phyloP scores from a whole-genome alignment of 2,888 invertebrate genomes.

The Orthosia incerta region DNA sequence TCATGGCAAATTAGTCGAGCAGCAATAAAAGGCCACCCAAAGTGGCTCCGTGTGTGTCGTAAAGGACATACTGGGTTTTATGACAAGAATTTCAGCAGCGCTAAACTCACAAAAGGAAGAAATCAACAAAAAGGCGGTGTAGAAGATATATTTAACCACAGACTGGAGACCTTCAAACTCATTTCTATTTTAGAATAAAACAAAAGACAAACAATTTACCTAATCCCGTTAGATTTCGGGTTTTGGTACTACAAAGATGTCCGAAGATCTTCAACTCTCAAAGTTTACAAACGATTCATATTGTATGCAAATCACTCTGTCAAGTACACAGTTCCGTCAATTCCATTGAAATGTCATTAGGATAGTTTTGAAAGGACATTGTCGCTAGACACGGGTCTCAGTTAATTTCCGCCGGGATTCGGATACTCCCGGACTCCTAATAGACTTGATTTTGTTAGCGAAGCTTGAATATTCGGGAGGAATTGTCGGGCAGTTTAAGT shows the following conservation, averaged over 20 bases:
- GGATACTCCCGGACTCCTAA: constrained; percentile 70
- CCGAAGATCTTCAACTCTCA: constrained; percentile 30
- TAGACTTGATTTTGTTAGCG: constrained; percentile 75
- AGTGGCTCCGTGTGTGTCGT: not conserved
- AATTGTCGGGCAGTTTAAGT: too few relatives aligned
- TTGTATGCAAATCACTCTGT: constrained; percentile 65
- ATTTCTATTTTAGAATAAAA: constrained; percentile 25
- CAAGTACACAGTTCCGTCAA: constrained; percentile 47
- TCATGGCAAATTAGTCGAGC: constrained; percentile 9
- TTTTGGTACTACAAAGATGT: constrained; percentile 36
- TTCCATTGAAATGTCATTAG: constrained; percentile 60
- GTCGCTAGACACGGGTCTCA: constrained; percentile 77
- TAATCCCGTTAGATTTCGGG: constrained; percentile 40
- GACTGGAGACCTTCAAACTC: not conserved
- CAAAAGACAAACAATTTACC: constrained; percentile 28
- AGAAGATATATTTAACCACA: constrained; percentile 9
- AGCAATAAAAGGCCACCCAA: constrained; percentile 22
- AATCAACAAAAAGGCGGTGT: not conserved
- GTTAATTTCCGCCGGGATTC: constrained; percentile 82
- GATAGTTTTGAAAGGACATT: constrained; percentile 61
- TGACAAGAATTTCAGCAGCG: constrained; percentile 8
- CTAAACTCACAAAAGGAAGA: constrained; percentile 11
- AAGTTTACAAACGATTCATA: constrained; percentile 26
- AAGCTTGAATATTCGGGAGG: constrained; percentile 61
- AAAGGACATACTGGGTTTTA: constrained; percentile 9